Evolutionary conservation across 1,140 invertebrate genomes (phyloP), one percentile per base, ranked within the genome.

Genomic region (Aradophagus sp.): DNA sequence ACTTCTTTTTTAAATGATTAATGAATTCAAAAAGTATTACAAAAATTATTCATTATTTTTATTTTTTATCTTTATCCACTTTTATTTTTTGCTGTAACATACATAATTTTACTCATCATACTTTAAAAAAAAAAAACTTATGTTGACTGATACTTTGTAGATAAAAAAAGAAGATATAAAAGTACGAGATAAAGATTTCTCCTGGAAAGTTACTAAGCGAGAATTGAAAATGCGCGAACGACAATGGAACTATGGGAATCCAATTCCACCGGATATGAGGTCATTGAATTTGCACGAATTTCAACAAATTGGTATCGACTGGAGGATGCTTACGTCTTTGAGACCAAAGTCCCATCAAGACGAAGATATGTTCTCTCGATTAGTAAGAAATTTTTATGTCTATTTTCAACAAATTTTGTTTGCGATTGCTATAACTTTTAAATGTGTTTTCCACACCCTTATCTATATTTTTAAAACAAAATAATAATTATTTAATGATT

Each of bases 261-360:
- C 95, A 0, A 86, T 95, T 44, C 94, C 95, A 2, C 84, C 88
- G 0, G 93, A 94, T 80, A 96, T 97, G 95, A 88, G 88, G 72
- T 86, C 87, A 14, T 86, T 95, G 12, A 90, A 91, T 75, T 86
- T 96, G 31, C 90, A 92, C 48, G 94, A 96, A 74, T 84, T 97
- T 17, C 92, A 92, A 62, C 86, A 90, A 10, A 93, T 96, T 1
- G 89, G 93, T n/a, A 97, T 97, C 45, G 93, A 95, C 75, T 97
- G 95, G 95, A 90, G 91, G 80, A 97, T 97, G 95, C 83, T 97
- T 5, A 97, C 95, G 5, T 91, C 93, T 7, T 77, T 94, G 7
- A 86, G 95, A 72, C 95, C 95, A 0, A 94, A 94, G 77, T 89
- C 88, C 1, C 92, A 93, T 74, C 80, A 90, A 5, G 95, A 97